Evolutionary conservation across 2,797 vertebrate genomes (phyloP), one percentile per base, ranked within the genome.

Genomic region (Sebastes flavidus): DNA sequence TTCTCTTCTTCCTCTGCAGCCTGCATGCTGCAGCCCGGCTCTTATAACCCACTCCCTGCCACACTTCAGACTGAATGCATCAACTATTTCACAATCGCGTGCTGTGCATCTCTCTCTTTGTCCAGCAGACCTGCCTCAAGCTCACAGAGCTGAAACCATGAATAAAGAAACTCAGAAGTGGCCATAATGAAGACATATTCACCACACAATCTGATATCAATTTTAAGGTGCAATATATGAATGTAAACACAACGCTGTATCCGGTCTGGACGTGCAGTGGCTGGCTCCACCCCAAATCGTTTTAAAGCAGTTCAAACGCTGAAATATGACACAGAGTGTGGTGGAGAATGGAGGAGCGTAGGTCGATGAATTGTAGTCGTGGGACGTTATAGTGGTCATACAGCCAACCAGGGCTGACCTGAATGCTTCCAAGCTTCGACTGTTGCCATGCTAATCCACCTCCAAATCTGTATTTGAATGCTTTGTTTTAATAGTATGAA

Each of bases 21-120:
- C 75, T 70, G 63, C 56, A 20, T 52, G 58, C 82, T 82, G 85
- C 89, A 88, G 86, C 62, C 54, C n/a, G 0, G 6, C 46, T 54
- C 22, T 12, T 13, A 11, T 2, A 27, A 16, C 8, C 52, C 13
- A 3, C 59, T 13, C 11, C 60, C 71, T 59, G 72, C 20, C 78
- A 52, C 54, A 83, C 85, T 85, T 76, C 80, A 73, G 8, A 67
- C 74, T 61, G 52, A 72, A 80, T 61, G 65, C 60, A 69, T 59
- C 1, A 70, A 56, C 58, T 61, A 2, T 29, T 61, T 36, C 10
- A 27, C 20, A 27, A 62, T 25, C 13, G 1, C 12, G 29, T 1
- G 49, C 20, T 11, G 67, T 22, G 60, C 24, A 4, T 56, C 60
- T 36, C 10, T 11, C 42, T 46, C 18, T 54, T 52, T 5, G 20